Conservation (phyloP, 2,113 vertebrate genomes). For the Neogobius melanostomus region DNA sequence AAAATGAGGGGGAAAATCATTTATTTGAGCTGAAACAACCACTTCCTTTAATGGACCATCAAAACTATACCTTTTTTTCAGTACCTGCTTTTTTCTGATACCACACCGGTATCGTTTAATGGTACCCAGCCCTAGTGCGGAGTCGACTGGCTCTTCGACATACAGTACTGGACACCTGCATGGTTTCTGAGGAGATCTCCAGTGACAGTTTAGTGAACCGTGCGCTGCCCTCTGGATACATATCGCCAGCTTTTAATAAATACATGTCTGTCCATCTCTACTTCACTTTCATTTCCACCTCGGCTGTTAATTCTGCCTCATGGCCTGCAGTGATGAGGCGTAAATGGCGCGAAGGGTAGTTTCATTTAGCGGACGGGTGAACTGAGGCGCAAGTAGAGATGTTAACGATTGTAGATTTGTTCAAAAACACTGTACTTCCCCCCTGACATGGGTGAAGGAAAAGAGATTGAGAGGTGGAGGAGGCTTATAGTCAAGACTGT, state of each 20-base stretch:
- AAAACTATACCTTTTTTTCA: no score
- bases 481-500: no score
- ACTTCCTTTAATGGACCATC: no score
- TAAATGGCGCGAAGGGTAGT: neutral
- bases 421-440: no score
- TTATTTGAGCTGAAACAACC: no score
- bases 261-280: neutral
- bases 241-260: neutral
- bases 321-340: neutral
- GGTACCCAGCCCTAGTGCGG: no score
- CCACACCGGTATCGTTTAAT: no score
- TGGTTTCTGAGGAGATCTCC: slow-evolving; percentile 3
- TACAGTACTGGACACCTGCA: slow-evolving; percentile 35
- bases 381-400: neutral
- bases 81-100: no score
- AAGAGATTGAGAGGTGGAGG: no score
- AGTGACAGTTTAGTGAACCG: slow-evolving; percentile 17
- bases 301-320: neutral
- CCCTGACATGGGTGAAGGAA: no score
- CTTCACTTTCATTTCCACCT: neutral
- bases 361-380: neutral
- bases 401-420: no score
- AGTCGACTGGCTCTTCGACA: neutral
- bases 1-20: no score
- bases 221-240: neutral